Base-by-base conservation (phyloP, 1,140 invertebrate species). In the Drosophila nigrodunni region DNA sequence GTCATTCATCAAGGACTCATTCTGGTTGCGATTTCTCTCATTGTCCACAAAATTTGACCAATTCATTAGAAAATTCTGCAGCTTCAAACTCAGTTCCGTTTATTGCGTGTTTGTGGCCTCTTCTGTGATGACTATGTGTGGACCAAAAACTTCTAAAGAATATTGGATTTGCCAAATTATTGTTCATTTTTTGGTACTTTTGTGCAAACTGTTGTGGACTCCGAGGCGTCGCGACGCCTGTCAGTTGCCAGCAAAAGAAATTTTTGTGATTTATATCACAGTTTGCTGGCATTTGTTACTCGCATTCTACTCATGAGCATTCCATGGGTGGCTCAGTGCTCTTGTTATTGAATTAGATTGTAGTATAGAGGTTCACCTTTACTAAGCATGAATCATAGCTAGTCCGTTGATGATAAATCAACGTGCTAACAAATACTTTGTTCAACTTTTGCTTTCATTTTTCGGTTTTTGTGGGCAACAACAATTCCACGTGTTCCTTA, bases 241-340 rank as follows among this genome's bases (percentile, higher is more conserved):
- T 89, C 80, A 80, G 61, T 74, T 72, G 65, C 74, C 83, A 69
- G 78, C 67, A 78, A 74, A 61, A 58, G 54, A 59, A 62, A 78
- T 75, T 88, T 80, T 79, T 85, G 74, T 88, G 85, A 88, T 89
- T 88, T 88, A 85, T 88, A 76, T 85, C 85, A 89, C 80, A 88
- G 89, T 88, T 89, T 89, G 80, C 80, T 78, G 59, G 60, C 83
- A 86, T 86, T 86, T 78, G 78, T 80, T 75, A 65, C 55, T 57
- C 67, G 50, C 62, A 47, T 49, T 50, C 49, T 50, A 41, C 18
- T 43, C 60, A 7, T 11, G 10, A 11, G 10, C 54, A 41, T 76
- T 13, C 34, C 49, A 46, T 72, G 4, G 43, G 9, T 47, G 44
- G 18, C 41, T 35, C 41, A 43, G 58, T 37, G 68, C 57, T 79